Evolutionary conservation across 1,140 invertebrate genomes (phyloP).

Genomic region (Riptortus pedestris): DNA sequence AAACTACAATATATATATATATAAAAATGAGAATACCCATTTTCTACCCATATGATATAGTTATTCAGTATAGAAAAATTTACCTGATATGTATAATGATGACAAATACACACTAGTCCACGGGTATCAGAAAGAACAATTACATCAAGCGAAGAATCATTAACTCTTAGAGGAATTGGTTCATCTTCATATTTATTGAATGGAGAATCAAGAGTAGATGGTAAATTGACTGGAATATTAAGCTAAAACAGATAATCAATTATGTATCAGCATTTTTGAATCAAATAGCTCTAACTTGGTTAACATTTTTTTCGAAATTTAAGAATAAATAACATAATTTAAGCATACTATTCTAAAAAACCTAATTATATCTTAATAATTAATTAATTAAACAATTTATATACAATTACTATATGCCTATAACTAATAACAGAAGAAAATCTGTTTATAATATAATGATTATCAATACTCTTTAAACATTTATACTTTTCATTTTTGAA

Average conservation of each 20-base stretch:
- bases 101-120: conserved; percentile 68
- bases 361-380: no score
- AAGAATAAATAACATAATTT: neutral
- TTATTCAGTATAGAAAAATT: no score
- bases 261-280: conserved; percentile 20
- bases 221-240: conserved; percentile 71
- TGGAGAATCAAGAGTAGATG: conserved; percentile 39
- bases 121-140: conserved; percentile 60
- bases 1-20: no score
- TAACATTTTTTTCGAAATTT: neutral
- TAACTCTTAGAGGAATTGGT: conserved; percentile 60
- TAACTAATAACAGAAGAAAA: no score
- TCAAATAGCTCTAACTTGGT: neutral
- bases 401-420: no score
- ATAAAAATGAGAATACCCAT: no score
- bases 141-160: conserved; percentile 68
- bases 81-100: conserved; percentile 70
- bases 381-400: no score
- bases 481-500: no score
- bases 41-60: no score
- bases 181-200: conserved; percentile 66
- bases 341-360: no score
- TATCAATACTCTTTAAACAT: no score
- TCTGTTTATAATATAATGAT: no score
- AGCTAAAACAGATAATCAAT: conserved; percentile 48